phyloP scores from a whole-genome alignment of 2,888 invertebrate species.

The Gerris lacustris region DNA sequence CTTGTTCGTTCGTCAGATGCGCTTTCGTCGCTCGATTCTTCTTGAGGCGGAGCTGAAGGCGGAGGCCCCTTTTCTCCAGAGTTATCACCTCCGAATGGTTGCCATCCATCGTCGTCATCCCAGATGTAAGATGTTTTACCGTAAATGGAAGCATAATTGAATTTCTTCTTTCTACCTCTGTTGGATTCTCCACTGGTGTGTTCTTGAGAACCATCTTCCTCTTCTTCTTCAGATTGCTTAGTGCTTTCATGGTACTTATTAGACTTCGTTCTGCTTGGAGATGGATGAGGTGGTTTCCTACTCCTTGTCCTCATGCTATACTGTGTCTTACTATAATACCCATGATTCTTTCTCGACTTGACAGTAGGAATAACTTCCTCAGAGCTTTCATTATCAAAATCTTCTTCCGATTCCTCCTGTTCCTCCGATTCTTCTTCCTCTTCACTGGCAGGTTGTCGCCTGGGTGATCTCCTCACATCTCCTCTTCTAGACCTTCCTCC shows the following conservation, averaged over 20 bases:
- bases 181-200: background rate
- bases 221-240: background rate
- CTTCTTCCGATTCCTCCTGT: background rate
- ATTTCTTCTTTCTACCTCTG: background rate
- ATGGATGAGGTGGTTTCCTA: background rate
- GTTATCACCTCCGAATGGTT: background rate
- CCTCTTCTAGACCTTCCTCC: background rate
- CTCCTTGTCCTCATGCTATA: background rate
- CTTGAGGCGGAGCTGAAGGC: background rate
- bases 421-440: background rate
- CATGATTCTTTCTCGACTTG: background rate
- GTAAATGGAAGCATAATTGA: conserved; percentile 5
- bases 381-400: background rate
- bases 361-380: background rate
- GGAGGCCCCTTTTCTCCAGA: background rate
- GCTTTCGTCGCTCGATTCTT: background rate
- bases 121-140: conserved; percentile 7
- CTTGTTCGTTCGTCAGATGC: conserved; percentile 1
- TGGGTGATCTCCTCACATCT: background rate
- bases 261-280: background rate
- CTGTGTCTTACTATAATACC: background rate
- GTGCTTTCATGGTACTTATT: background rate
- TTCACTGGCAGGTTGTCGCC: background rate
- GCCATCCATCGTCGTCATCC: conserved; percentile 8
- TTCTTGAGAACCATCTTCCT: background rate